Evolutionary conservation across 1,140 invertebrate genomes (phyloP).

Genomic region (Carposina sasakii): DNA sequence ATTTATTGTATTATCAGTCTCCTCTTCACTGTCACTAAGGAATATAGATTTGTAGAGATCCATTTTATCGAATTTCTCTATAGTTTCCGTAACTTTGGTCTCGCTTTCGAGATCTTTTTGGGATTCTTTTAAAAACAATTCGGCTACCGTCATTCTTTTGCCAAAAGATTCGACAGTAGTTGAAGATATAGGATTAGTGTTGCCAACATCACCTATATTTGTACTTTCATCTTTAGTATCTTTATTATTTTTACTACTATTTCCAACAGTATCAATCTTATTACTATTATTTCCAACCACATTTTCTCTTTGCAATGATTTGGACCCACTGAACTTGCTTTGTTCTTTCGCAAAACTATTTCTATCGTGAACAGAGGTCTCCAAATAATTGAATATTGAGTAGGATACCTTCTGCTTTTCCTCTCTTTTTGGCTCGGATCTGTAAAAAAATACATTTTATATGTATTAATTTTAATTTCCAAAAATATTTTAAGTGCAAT

Average conservation of each 20-base stretch:
- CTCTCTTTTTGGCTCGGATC: conserved; percentile 48
- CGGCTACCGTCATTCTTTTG: conserved; percentile 69
- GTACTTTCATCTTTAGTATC: background rate
- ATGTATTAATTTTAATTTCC: too few species aligned
- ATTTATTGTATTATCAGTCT: too few species aligned
- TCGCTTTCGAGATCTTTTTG: conserved; percentile 49
- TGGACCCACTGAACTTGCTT: conserved; percentile 54
- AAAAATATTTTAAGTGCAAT: too few species aligned
- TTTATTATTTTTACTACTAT: conserved; percentile 8
- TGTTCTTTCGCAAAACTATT: conserved; percentile 72
- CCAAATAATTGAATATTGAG: conserved; percentile 84
- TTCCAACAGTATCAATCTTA: conserved; percentile 16
- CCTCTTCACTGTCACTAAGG: conserved; percentile 76
- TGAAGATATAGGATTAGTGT: background rate
- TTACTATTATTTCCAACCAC: conserved; percentile 14
- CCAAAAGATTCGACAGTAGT: conserved; percentile 16
- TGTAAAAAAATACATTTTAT: too few species aligned
- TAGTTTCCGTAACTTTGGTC: conserved; percentile 47
- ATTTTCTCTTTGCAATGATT: conserved; percentile 30
- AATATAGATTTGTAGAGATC: conserved; percentile 80
- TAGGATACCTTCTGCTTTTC: conserved; percentile 76
- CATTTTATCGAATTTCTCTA: conserved; percentile 75
- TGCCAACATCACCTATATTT: too few species aligned
- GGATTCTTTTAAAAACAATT: conserved; percentile 67
- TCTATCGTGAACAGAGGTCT: conserved; percentile 73